Evolutionary conservation across 2,888 invertebrate genomes (phyloP), one percentile per base, ranked within the genome.

Genomic region (Rhogogaster chlorosoma): DNA sequence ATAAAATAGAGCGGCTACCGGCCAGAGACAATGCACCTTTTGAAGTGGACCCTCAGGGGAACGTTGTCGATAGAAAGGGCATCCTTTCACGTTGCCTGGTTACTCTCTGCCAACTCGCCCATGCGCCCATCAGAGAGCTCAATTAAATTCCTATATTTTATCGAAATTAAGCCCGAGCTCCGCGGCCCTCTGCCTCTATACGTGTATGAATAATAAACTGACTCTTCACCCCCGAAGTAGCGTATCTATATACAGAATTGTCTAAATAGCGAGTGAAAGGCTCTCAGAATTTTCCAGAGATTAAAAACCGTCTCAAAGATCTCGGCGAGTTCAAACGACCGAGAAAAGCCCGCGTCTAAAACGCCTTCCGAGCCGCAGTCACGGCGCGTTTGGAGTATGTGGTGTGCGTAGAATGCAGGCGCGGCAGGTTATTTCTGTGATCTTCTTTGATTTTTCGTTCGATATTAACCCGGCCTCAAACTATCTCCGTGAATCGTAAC

Each of bases 21-120:
- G 64, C 75, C 73, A 86, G 85, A 88, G 87, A 89, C 89, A 88
- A 89, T 89, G 87, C 86, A 86, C 83, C 86, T 87, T 87, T 87
- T 85, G 85, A 85, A 86, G 87, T 86, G 85, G 80, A 86, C 87
- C 85, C 84, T 80, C 82, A 86, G 85, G 86, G 86, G 80, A 36
- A 61, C 49, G 57, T 36, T 29, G 67, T 38, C 84, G 78, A 78
- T 80, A 77, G 84, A 80, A 57, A 78, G 80, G 84, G 53, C 84
- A 84, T 84, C 80, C 83, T 83, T 83, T 70, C 45, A 83, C 84
- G 84, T 84, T 84, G 84, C 84, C 64, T 84, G 84, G 84, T 82
- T 84, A 84, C 84, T 84, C 29, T 29, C 49, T 53, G 64, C 45
- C 32, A 57, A 80, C 80, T 80, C 80, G 32, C 36, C 38, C 36